Conservation (phyloP, 2,888 invertebrate genomes). For the Drosophila nr. perissopoda region DNA sequence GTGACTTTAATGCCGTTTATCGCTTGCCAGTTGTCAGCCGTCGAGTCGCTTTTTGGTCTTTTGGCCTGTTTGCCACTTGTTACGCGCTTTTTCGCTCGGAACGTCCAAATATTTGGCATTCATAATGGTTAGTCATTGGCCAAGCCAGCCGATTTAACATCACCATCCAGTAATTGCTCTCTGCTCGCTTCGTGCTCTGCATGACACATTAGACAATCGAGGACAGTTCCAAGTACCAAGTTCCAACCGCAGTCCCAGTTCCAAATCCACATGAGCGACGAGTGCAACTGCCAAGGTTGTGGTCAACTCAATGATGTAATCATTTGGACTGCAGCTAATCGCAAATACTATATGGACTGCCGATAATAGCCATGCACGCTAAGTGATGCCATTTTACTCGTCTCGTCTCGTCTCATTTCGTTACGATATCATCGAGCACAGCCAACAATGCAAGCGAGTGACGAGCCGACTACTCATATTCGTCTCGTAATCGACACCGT, state of each 20-base stretch:
- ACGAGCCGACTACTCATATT: slow-evolving; percentile 19
- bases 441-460: slow-evolving; percentile 39
- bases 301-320: slow-evolving; percentile 23
- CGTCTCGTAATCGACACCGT: slow-evolving; percentile 9
- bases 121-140: slow-evolving; percentile 55
- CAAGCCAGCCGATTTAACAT: slow-evolving; percentile 18
- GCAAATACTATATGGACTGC: slow-evolving; percentile 16
- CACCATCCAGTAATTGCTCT: slow-evolving; percentile 38
- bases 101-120: slow-evolving; percentile 68
- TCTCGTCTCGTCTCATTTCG: slow-evolving; percentile 31
- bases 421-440: slow-evolving; percentile 38
- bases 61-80: slow-evolving; percentile 51
- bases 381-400: slow-evolving; percentile 44
- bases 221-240: not conserved
- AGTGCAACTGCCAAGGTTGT: slow-evolving; percentile 34
- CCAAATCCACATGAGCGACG: slow-evolving; percentile 1
- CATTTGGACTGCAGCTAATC: slow-evolving; percentile 8
- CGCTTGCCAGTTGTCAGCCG: slow-evolving; percentile 41
- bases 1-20: slow-evolving; percentile 49
- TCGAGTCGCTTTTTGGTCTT: slow-evolving; percentile 33
- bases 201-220: slow-evolving; percentile 35
- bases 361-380: slow-evolving; percentile 34
- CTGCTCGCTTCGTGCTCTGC: slow-evolving; percentile 48
- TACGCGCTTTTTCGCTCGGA: slow-evolving; percentile 50
- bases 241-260: not conserved